Evolutionary conservation across 1,140 invertebrate species (phyloP).

Genomic region (Chironomus striatipennis): DNA sequence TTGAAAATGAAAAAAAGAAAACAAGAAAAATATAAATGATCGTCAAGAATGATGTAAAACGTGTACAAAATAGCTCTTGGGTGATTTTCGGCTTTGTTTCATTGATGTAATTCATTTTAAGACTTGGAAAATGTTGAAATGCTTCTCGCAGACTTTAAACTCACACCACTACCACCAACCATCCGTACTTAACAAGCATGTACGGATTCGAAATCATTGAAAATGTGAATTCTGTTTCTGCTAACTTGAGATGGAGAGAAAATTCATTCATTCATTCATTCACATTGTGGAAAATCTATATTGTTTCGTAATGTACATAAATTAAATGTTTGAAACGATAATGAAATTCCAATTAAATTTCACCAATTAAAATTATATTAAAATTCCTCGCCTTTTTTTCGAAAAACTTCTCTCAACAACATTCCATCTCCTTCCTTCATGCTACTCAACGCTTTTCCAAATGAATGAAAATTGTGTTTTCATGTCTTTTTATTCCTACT

Average conservation of each 20-base stretch:
- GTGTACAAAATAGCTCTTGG: slow-evolving; percentile 14
- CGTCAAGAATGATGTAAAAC: not conserved
- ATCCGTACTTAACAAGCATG: not conserved
- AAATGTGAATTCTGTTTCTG: too few relatives aligned
- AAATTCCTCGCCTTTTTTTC: slow-evolving; percentile 17
- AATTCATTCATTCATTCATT: not conserved
- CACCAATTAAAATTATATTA: slow-evolving; percentile 24
- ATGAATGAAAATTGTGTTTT: slow-evolving; percentile 14
- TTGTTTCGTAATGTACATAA: slow-evolving; percentile 18
- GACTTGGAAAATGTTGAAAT: too few relatives aligned
- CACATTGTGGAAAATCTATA: not conserved
- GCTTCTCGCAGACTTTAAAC: not conserved
- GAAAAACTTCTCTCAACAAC: not conserved
- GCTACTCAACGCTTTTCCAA: slow-evolving; percentile 1
- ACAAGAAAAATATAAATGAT: slow-evolving; percentile 4
- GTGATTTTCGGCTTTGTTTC: slow-evolving; percentile 23
- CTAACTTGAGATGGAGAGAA: not conserved
- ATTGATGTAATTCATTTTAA: slow-evolving; percentile 23
- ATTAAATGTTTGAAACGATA: slow-evolving; percentile 23
- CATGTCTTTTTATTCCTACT: not conserved
- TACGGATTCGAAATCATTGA: not conserved
- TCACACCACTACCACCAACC: not conserved
- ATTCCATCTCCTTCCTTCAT: not conserved
- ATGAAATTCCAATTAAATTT: slow-evolving; percentile 24
- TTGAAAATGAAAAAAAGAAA: not conserved